Percentiles rank a stretch among this genome's conserved stretches.
phyloP scores from a whole-genome alignment of 2,113 vertebrate species.

The Dendropsophus ebraccatus region DNA sequence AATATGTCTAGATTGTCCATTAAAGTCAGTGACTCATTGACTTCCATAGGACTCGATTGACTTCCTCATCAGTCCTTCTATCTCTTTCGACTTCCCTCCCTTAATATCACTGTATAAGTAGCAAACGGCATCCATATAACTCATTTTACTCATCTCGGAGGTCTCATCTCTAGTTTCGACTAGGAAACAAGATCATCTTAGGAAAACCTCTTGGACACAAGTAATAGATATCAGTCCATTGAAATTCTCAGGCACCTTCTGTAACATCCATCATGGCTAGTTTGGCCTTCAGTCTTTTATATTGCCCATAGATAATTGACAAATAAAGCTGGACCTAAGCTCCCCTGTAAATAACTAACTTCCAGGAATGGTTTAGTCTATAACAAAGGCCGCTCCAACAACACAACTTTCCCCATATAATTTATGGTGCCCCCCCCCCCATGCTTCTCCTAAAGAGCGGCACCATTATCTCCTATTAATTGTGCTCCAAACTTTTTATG shows the following conservation, averaged over 20 bases:
- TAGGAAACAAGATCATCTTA: neutral
- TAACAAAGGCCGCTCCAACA: conserved; percentile 14
- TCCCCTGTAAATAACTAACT: conserved; percentile 28
- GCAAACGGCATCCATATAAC: neutral
- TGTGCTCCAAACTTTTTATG: conserved; percentile 40
- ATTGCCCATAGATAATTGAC: conserved; percentile 28
- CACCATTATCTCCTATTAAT: conserved; percentile 42
- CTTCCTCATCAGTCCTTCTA: too few species aligned
- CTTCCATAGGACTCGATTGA: too few species aligned
- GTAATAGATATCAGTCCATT: too few species aligned
- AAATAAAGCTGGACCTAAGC: neutral
- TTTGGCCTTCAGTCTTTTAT: neutral
- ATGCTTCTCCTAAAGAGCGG: neutral
- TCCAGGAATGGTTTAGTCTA: conserved; percentile 2
- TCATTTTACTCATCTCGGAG: neutral
- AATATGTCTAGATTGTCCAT: too few species aligned
- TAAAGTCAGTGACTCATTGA: too few species aligned
- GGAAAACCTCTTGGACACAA: too few species aligned
- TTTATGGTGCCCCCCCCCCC: neutral
- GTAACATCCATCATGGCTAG: neutral
- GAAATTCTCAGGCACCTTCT: neutral
- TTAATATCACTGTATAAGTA: too few species aligned
- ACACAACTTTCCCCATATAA: conserved; percentile 23
- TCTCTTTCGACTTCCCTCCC: too few species aligned
- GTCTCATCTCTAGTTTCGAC: neutral